Evolutionary conservation across 37 sponge, comb jelly and placozoan genomes (phyloP).

Genomic region (Cladorhizidae sp.): DNA sequence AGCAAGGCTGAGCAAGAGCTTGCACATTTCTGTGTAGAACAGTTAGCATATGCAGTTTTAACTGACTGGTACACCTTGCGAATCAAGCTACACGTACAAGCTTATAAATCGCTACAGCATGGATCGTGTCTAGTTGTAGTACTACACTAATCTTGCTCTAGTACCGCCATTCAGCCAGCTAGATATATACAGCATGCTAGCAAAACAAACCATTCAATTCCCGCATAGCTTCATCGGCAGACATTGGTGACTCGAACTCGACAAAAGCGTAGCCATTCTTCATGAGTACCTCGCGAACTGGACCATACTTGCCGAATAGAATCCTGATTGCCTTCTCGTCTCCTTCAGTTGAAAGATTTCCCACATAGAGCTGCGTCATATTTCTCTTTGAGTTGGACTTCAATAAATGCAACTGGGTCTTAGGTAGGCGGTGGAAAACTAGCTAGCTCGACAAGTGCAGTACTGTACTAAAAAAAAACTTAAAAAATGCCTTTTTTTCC

Average conservation of each 20-base stretch:
- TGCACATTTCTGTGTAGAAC: too few relatives aligned
- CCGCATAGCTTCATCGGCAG: slow-evolving; percentile 66
- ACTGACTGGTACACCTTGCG: too few relatives aligned
- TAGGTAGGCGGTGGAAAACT: too few relatives aligned
- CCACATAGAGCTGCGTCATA: slow-evolving; percentile 92
- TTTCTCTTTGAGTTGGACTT: not conserved
- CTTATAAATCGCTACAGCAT: not conserved
- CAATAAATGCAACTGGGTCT: too few relatives aligned
- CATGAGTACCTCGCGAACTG: slow-evolving; percentile 79
- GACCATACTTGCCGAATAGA: slow-evolving; percentile 79
- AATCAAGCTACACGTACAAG: too few relatives aligned
- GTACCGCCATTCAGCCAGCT: not conserved
- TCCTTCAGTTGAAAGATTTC: slow-evolving; percentile 83
- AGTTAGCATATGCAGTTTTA: too few relatives aligned
- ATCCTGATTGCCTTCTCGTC: slow-evolving; percentile 74
- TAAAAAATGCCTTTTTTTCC: too few relatives aligned
- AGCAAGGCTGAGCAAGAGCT: not conserved
- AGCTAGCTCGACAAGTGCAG: too few relatives aligned
- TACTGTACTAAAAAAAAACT: too few relatives aligned
- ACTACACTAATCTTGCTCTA: not conserved
- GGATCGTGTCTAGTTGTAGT: not conserved
- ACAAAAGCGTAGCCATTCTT: slow-evolving; percentile 93
- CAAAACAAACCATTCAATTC: slow-evolving; percentile 77
- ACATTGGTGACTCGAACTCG: slow-evolving; percentile 64
- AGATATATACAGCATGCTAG: not conserved